Conservation (phyloP, 2,888 invertebrate species). For the Thecocarcelia acutangulata region DNA sequence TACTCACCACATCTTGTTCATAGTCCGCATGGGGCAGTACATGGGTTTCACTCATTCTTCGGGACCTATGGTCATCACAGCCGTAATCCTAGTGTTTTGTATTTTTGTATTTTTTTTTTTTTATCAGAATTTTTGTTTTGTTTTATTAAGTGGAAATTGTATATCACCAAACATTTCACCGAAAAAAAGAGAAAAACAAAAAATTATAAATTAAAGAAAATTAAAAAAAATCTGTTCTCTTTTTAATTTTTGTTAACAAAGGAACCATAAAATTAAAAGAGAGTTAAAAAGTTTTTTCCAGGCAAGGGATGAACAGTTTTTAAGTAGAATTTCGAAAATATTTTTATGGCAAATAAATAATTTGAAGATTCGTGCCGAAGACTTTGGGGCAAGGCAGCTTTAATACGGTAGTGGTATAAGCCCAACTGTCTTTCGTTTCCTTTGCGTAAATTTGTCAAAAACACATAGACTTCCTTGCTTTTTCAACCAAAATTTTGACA, state of each 20-base stretch:
- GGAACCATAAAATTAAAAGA: conserved; percentile 14
- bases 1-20: conserved; percentile 81
- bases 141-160: conserved; percentile 16
- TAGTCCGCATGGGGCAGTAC: conserved; percentile 79
- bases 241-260: conserved; percentile 11
- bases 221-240: conserved; percentile 18
- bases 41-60: conserved; percentile 81
- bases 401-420: too few species aligned
- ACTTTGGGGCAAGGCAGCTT: too few species aligned
- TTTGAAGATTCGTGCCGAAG: too few species aligned
- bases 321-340: neutral
- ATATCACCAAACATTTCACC: conserved; percentile 49
- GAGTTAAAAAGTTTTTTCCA: neutral
- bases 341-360: too few species aligned
- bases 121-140: neutral
- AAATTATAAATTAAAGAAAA: conserved; percentile 55
- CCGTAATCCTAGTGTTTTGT: conserved; percentile 79
- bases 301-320: conserved; percentile 18
- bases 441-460: too few species aligned
- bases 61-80: conserved; percentile 81
- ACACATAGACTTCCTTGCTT: too few species aligned
- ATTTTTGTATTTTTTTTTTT: conserved; percentile 22
- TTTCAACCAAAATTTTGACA: too few species aligned
- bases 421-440: too few species aligned
- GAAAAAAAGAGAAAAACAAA: conserved; percentile 50